These are phyloP conservation scores for Lobophora halterata DNA, from an alignment of 2,888 invertebrate species.

Conservation along the genomic window DNA sequence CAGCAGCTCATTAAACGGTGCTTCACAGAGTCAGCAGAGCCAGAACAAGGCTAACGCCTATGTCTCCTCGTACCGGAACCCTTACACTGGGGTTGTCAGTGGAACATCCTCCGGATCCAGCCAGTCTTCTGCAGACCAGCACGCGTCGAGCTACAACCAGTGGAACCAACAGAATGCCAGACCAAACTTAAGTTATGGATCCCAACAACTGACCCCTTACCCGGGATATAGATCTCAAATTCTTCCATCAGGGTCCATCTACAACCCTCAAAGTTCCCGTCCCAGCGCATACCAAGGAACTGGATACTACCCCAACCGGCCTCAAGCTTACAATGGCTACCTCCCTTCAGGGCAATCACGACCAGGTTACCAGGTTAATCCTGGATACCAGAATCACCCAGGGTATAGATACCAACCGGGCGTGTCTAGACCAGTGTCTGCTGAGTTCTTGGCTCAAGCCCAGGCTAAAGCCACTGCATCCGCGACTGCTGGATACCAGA, in stretches of 20 bases:
- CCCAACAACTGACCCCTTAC: too few species aligned
- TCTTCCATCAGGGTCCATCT: too few species aligned
- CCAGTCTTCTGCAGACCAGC: constrained; percentile 3
- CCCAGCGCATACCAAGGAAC: too few species aligned
- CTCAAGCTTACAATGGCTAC: too few species aligned
- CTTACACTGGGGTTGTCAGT: not conserved
- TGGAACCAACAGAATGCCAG: constrained; percentile 3
- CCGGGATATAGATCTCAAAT: too few species aligned
- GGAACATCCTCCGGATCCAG: constrained; percentile 1
- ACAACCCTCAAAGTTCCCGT: too few species aligned
- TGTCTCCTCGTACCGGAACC: constrained; percentile 2
- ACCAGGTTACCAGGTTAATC: too few species aligned
- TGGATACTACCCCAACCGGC: too few species aligned
- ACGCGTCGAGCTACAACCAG: constrained; percentile 3
- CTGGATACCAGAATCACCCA: too few species aligned
- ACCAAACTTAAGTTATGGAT: not conserved
- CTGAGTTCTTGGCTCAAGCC: not conserved
- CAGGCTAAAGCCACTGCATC: constrained; percentile 5
- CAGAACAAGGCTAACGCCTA: constrained; percentile 7
- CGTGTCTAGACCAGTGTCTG: not conserved
- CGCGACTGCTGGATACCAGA: constrained; percentile 2
- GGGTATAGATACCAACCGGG: constrained; percentile 3
- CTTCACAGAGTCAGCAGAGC: constrained; percentile 1
- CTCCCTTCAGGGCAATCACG: too few species aligned
- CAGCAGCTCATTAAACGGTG: constrained; percentile 1